Conservation (phyloP, 2,113 vertebrate genomes). For the Periophthalmus modestus region DNA sequence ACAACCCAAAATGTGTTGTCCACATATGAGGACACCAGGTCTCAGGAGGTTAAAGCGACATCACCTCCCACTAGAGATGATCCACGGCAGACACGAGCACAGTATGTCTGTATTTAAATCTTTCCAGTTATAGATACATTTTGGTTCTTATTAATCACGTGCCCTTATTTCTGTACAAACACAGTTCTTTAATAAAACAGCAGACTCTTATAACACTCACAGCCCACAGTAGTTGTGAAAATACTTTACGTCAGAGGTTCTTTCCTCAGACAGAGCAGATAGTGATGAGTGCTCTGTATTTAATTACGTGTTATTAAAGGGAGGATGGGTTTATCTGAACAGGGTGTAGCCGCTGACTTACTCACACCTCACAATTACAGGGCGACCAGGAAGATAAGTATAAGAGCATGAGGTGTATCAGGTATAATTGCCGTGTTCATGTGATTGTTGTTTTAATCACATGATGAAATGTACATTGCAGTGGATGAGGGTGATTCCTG, state of each 20-base stretch:
- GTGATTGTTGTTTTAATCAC: not conserved
- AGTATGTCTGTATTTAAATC: too few species aligned
- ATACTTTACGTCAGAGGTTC: not conserved
- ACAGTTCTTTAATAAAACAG: too few species aligned
- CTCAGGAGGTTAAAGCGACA: too few species aligned
- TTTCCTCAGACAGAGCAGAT: not conserved
- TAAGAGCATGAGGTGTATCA: not conserved
- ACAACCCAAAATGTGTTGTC: too few species aligned
- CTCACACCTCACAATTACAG: not conserved
- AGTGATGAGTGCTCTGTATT: not conserved
- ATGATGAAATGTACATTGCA: not conserved
- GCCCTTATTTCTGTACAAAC: too few species aligned
- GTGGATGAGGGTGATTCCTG: too few species aligned
- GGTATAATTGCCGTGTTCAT: not conserved
- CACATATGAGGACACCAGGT: too few species aligned
- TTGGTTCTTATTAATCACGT: too few species aligned
- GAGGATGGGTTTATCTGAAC: slow-evolving; percentile 1
- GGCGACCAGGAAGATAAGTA: not conserved
- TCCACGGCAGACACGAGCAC: too few species aligned
- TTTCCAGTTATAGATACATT: too few species aligned
- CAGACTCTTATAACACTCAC: not conserved
- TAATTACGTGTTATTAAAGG: not conserved
- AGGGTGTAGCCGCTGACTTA: not conserved
- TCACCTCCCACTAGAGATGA: too few species aligned
- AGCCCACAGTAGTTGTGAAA: not conserved